Evolutionary conservation across 2,888 invertebrate species (phyloP), one percentile per base, ranked within the genome.

Genomic region (Lepetodrilus schrolli): DNA sequence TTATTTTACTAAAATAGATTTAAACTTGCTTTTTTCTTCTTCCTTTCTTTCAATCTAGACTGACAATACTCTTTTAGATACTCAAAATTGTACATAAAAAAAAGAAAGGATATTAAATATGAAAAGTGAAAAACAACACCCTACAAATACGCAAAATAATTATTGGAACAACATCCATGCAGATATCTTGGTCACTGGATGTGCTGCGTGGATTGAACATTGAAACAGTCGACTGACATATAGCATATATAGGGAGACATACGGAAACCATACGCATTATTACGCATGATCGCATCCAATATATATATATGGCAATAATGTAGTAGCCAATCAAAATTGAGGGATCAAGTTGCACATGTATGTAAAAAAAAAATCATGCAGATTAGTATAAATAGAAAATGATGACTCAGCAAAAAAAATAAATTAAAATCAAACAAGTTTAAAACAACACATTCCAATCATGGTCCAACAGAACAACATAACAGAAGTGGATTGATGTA

Each of bases 321-420:
- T n/a, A n/a, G n/a, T n/a, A n/a, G n/a, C n/a, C n/a, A n/a, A n/a
- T 38, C 43, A 43, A 43, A 17, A 17, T 43, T 17, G 17, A 17
- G 17, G 13, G 43, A 43, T 17, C 43, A 43, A 43, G 13, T 17
- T 43, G 43, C 43, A 17, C 10, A 43, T 13, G 43, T 30, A 58
- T 17, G 34, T 58, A 30, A 58, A 58, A 26, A 2, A 58, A 20
- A 58, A 58, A 34, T 21, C 58, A 58, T 58, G 58, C 58, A 58
- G n/a, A 21, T 58, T 58, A 58, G 58, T 58, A 58, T n/a, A n/a
- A n/a, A n/a, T n/a, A 17, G 58, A 58, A 58, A 58, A 58, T 58
- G 58, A 58, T 58, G 58, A 58, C 30, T 30, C 3, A 58, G 58
- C 58, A 58, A 17, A 58, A 58, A n/a, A n/a, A n/a, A n/a, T n/a